Conservation (phyloP, 1,140 invertebrate species). For the Drosophila ananassae region DNA sequence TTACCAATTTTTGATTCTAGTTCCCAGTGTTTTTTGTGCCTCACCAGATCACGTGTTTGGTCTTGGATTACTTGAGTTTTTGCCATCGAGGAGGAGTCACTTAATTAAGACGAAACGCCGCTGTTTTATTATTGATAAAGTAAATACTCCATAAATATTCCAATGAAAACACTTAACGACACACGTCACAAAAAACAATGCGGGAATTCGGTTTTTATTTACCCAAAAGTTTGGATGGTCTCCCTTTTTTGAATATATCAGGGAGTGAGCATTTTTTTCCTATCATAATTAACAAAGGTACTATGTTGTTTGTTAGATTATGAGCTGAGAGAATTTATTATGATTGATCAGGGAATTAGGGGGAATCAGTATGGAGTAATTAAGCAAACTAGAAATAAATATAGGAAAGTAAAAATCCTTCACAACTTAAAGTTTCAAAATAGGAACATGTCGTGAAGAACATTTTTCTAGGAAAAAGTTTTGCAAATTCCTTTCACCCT, state of each 20-base stretch:
- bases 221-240: constrained; percentile 14
- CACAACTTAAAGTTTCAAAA: neutral
- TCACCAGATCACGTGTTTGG: constrained; percentile 48
- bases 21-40: constrained; percentile 67
- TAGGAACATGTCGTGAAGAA: neutral
- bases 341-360: neutral
- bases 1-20: constrained; percentile 59
- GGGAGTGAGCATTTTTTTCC: constrained; percentile 5
- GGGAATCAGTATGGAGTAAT: neutral
- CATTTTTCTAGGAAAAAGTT: neutral
- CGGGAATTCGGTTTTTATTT: constrained; percentile 48
- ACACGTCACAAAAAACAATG: constrained; percentile 53
- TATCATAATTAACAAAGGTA: constrained; percentile 25
- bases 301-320: constrained; percentile 8
- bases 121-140: constrained; percentile 47
- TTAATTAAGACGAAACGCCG: constrained; percentile 51
- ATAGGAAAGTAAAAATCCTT: neutral
- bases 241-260: neutral
- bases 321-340: neutral
- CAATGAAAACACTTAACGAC: constrained; percentile 53
- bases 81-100: constrained; percentile 22
- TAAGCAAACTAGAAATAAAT: no score
- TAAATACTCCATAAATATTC: constrained; percentile 50
- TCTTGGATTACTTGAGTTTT: constrained; percentile 28
- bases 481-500: constrained; percentile 1